Percentiles rank a stretch among this genome's conserved stretches.
Conservation (phyloP, 2,113 vertebrate species). For the Rutilus rutilus region DNA sequence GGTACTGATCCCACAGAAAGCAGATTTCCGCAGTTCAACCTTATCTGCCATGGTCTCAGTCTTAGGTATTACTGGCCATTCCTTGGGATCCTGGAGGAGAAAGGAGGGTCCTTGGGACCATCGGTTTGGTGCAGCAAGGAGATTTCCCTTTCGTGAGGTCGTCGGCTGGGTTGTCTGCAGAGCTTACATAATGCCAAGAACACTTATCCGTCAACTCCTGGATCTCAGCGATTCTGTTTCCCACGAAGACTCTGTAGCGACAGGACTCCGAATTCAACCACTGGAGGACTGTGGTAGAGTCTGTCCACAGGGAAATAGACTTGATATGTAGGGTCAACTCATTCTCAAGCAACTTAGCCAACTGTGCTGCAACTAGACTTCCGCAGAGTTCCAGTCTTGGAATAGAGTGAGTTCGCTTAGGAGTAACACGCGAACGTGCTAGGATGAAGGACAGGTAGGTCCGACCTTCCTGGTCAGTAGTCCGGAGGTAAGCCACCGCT, state of each 20-base stretch:
- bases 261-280: conserved; percentile 53
- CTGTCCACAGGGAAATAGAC: conserved; percentile 14
- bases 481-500: background rate
- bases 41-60: background rate
- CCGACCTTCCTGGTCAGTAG: conserved; percentile 5
- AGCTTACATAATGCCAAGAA: too few relatives aligned
- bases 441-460: conserved; percentile 33
- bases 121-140: background rate
- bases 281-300: conserved; percentile 40
- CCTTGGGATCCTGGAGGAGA: background rate
- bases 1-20: background rate
- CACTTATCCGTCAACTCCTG: too few relatives aligned
- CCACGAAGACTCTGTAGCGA: background rate
- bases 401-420: conserved; percentile 7
- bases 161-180: too few relatives aligned
- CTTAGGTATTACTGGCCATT: background rate
- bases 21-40: background rate
- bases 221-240: background rate
- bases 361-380: background rate
- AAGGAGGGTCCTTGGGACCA: background rate
- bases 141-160: too few relatives aligned
- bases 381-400: conserved; percentile 1
- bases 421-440: conserved; percentile 33
- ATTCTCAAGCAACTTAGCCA: background rate
- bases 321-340: background rate